Evolutionary conservation across 2,888 invertebrate species (phyloP), one percentile per base, ranked within the genome.

Genomic region (Tupiocoris notatus): DNA sequence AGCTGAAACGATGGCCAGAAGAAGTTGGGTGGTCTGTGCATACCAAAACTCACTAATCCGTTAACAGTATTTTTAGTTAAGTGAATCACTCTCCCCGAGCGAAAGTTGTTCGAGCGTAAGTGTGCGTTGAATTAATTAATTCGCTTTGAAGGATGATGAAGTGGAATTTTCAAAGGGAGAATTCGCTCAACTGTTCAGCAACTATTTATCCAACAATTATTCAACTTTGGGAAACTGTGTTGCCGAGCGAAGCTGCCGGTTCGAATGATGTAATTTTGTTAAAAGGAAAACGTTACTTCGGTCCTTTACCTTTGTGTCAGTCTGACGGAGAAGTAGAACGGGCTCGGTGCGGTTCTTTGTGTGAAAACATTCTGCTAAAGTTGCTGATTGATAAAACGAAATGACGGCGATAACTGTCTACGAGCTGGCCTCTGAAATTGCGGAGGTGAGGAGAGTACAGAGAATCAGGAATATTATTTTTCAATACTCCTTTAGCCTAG

Each of bases 131-230:
- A 39, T 63, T 61, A 73, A 73, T 73, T 73, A 63, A 73, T 62
- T 63, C 73, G 73, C 73, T 73, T 73, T 73, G 73, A 73, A 73
- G 73, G 57, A 62, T 21, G 73, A 73, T 73, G 73, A 73, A 73
- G 73, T 73, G 73, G 73, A 73, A 73, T 73, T 73, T 62, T 73
- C 73, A 73, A 73, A 73, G 73, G 61, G 59, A 12, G 61, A 1
- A 18, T 25, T 59, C 59, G 62, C 62, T 62, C 73, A 73, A 73
- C 73, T 73, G 73, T 54, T 17, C 23, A 39, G 39, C 21, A 63
- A 63, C 73, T 73, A 73, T 73, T 54, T 39, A 39, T 39, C 39
- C 39, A 39, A 39, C 70, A 70, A 70, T 59, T 58, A 70, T 70
- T 17, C 70, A 59, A 58, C 70, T 59, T 70, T 70, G 59, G 56